Base-by-base conservation (phyloP, 1,140 invertebrate species). In the Oryzaephilus surinamensis region DNA sequence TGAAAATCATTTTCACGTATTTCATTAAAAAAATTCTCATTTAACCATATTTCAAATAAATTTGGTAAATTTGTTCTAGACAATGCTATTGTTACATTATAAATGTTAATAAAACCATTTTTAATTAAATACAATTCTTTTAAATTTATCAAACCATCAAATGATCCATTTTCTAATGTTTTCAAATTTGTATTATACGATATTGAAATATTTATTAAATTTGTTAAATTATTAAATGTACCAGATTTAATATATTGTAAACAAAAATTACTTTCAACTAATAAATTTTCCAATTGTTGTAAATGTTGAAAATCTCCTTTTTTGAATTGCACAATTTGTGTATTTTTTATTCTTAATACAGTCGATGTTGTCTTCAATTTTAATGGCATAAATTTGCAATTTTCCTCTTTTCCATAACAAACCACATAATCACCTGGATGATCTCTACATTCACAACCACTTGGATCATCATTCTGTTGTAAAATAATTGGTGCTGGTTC, bases 181-280 rank as follows among this genome's bases (percentile, higher is more conserved):
- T 35, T 45, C n/a, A 60, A 43, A 24, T 49, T 42, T 1, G 35
- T 32, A 44, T 58, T 60, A 24, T 45, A 54, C 4, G 49, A 48
- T 24, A 60, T 54, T 1, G 49, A 49, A 12, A 60, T 34, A 41
- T 50, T 54, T 2, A 19, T 37, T n/a, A 60, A 29, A 5, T 48
- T 54, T 5, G 44, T 35, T 45, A 60, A 50, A 16, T 55, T 40
- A 11, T 43, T 12, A 33, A 60, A 60, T 20, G 38, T 36, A 4
- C 51, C 44, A 2, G 46, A 31, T 32, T 41, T 24, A 29, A 60
- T 55, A 4, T 19, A 17, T 7, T 16, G 29, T 21, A 60, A 38
- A n/a, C 51, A 40, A 24, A 41, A 48, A 31, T 60, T 60, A 0
- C 41, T 48, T 20, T 60, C 54, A 18, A 60, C 36, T 31, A 46